phyloP scores from a whole-genome alignment of 2,797 vertebrate genomes.

The Rhabdomys pumilio region DNA sequence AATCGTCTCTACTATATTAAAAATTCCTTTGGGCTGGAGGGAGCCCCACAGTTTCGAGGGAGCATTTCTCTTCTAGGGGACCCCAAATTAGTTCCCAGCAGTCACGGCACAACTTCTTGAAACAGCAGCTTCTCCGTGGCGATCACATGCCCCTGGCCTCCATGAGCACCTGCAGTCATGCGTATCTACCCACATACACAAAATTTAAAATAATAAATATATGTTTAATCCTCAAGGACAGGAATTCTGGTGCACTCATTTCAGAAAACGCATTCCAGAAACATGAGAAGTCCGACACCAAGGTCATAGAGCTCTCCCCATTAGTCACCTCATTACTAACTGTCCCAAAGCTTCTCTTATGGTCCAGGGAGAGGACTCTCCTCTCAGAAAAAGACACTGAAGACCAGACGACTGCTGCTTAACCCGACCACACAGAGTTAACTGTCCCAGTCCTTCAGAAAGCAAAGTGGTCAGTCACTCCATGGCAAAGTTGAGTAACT shows the following conservation, averaged over 20 bases:
- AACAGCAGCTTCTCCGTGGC: not conserved
- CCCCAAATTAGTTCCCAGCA: not conserved
- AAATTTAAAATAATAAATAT: not conserved
- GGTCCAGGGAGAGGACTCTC: not conserved
- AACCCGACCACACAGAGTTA: not conserved
- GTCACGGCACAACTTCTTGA: no score
- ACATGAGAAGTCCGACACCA: not conserved
- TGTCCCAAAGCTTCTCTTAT: not conserved
- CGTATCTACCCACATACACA: not conserved
- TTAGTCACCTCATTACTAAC: not conserved
- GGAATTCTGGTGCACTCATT: slow-evolving; percentile 3
- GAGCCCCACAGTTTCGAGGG: not conserved
- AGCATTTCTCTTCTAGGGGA: not conserved
- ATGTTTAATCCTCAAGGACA: not conserved
- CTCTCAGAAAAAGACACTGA: slow-evolving; percentile 10
- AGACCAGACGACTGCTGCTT: not conserved
- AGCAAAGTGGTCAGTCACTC: slow-evolving; percentile 17
- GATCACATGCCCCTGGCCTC: not conserved
- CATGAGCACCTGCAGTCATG: not conserved
- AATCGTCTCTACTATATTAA: slow-evolving; percentile 22
- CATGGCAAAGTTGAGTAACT: not conserved
- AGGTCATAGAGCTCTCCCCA: not conserved
- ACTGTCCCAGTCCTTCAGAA: not conserved
- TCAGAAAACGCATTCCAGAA: slow-evolving; percentile 9
- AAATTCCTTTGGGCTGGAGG: not conserved